Evolutionary conservation across 1,140 invertebrate species (phyloP).

Genomic region (Orius insidiosus): DNA sequence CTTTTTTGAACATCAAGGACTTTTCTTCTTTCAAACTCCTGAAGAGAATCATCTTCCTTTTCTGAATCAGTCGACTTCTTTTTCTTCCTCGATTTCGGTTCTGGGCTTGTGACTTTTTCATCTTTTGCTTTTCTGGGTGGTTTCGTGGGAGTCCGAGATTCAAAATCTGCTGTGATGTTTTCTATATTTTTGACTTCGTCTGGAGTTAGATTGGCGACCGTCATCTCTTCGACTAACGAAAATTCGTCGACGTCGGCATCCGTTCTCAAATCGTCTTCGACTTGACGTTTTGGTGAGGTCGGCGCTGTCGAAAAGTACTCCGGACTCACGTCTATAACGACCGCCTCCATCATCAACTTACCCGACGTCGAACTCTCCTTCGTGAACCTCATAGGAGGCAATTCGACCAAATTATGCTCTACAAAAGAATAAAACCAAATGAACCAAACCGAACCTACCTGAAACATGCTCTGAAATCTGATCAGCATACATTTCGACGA

Average conservation of each 20-base stretch:
- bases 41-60: conserved; percentile 21
- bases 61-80: conserved; percentile 20
- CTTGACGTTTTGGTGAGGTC: not conserved
- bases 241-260: conserved; percentile 74
- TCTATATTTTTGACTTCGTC: conserved; percentile 26
- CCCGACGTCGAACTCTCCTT: conserved; percentile 76
- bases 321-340: conserved; percentile 73
- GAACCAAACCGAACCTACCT: conserved; percentile 26
- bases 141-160: conserved; percentile 20
- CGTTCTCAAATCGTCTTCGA: conserved; percentile 59
- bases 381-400: conserved; percentile 72
- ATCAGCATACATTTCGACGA: conserved; percentile 85
- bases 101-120: conserved; percentile 10
- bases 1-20: conserved; percentile 10
- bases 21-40: conserved; percentile 20
- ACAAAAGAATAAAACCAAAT: conserved; percentile 16
- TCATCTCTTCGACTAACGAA: conserved; percentile 44
- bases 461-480: conserved; percentile 76
- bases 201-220: conserved; percentile 20
- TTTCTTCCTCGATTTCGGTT: conserved; percentile 12
- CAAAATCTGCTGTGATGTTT: conserved; percentile 26
- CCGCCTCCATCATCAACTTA: conserved; percentile 73
- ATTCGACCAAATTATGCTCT: conserved; percentile 68
- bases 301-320: conserved; percentile 50
- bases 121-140: conserved; percentile 5